phyloP scores from a whole-genome alignment of 2,888 invertebrate species.

The Spodoptera exigua region DNA sequence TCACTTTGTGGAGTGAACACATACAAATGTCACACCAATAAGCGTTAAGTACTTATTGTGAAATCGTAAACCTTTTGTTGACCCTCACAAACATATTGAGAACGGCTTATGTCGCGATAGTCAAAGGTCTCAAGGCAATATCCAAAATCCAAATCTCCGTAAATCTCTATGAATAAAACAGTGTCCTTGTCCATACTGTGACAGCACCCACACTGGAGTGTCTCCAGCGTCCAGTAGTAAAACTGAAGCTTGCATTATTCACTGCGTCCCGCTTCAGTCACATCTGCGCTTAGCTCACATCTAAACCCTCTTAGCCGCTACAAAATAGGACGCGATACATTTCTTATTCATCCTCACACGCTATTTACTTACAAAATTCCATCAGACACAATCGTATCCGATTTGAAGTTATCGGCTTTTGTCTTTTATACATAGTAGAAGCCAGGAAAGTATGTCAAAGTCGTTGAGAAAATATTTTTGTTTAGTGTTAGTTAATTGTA shows the following conservation, averaged over 20 bases:
- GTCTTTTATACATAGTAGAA: constrained; percentile 4
- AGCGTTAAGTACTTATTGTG: too few relatives aligned
- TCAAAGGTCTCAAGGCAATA: too few relatives aligned
- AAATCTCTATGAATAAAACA: constrained; percentile 16
- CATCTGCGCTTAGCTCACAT: constrained; percentile 16
- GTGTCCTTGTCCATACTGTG: constrained; percentile 8
- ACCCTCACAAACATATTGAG: background rate
- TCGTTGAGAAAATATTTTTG: background rate
- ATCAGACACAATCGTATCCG: constrained; percentile 10
- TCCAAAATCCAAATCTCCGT: constrained; percentile 1
- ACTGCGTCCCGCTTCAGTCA: constrained; percentile 48
- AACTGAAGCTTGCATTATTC: constrained; percentile 63
- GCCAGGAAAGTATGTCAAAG: background rate
- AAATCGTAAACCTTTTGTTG: too few relatives aligned
- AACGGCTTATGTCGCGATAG: too few relatives aligned
- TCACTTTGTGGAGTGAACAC: too few relatives aligned
- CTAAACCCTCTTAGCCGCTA: constrained; percentile 25
- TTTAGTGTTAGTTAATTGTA: background rate
- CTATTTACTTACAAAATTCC: constrained; percentile 34
- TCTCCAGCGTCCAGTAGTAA: constrained; percentile 39
- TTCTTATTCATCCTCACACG: constrained; percentile 45
- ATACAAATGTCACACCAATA: too few relatives aligned
- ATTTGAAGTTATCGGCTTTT: constrained; percentile 18
- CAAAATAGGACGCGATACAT: constrained; percentile 48
- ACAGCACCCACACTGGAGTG: constrained; percentile 45